Conservation (phyloP, 2,888 invertebrate species). For the Agrochola macilenta region DNA sequence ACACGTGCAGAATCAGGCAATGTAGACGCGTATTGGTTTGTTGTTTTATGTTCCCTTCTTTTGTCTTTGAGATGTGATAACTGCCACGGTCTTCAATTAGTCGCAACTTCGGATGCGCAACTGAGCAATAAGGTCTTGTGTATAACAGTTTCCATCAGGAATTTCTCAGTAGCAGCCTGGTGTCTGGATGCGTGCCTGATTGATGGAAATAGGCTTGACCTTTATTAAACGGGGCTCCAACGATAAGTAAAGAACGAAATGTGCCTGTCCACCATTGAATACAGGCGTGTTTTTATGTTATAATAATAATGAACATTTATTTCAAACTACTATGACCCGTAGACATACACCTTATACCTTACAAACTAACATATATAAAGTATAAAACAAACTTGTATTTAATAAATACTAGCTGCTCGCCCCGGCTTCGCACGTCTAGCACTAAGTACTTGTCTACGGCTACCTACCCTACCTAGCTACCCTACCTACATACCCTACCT, state of each 20-base stretch:
- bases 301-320: background rate
- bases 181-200: background rate
- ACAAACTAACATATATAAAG: background rate
- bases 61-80: background rate
- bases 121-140: background rate
- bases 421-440: too few relatives aligned
- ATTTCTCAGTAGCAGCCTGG: background rate
- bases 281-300: background rate
- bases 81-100: background rate
- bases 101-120: background rate
- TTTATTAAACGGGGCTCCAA: background rate
- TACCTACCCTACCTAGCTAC: too few relatives aligned
- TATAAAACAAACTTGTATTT: background rate
- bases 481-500: too few relatives aligned
- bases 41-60: background rate
- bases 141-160: background rate
- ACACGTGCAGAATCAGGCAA: slow-evolving; percentile 3
- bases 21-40: slow-evolving; percentile 1
- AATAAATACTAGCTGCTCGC: background rate
- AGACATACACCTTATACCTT: background rate
- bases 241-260: background rate
- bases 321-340: background rate
- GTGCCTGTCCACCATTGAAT: background rate
- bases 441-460: too few relatives aligned
- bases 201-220: background rate